A percentile compares a stretch with the other conserved stretches of the same genome.
phyloP scores from a whole-genome alignment of 1,140 invertebrate species.

The Maniola jurtina region DNA sequence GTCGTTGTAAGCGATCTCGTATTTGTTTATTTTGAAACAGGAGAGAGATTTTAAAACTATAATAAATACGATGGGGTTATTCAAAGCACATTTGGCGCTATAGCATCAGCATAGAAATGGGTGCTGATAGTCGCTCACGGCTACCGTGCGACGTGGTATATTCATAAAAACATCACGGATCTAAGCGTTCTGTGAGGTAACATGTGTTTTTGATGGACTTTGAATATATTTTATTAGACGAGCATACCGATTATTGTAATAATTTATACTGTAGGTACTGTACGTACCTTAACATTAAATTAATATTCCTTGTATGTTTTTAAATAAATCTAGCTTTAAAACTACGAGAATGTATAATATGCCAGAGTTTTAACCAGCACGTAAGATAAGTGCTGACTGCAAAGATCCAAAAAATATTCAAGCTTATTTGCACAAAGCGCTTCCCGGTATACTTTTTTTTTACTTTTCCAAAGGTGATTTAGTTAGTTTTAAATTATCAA shows the following conservation, averaged over 20 bases:
- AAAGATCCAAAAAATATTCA: too few species aligned
- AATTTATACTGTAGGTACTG: background rate
- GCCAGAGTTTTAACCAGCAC: too few species aligned
- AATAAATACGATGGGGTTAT: constrained; percentile 50
- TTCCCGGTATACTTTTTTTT: too few species aligned
- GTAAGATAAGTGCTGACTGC: too few species aligned
- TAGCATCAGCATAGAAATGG: constrained; percentile 60
- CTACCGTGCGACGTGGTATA: constrained; percentile 53
- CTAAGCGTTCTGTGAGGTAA: constrained; percentile 45
- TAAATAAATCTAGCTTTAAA: background rate
- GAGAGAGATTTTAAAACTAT: constrained; percentile 52
- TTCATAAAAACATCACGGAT: constrained; percentile 61
- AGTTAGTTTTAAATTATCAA: background rate
- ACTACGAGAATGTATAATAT: too few species aligned
- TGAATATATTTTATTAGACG: constrained; percentile 28
- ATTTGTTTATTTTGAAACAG: constrained; percentile 25
- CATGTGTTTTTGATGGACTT: constrained; percentile 42
- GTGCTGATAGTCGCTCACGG: constrained; percentile 44
- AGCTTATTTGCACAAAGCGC: too few species aligned
- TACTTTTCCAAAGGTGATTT: background rate
- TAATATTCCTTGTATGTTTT: background rate
- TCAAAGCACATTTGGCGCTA: constrained; percentile 59
- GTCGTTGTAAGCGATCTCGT: constrained; percentile 34
- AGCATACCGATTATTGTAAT: background rate
- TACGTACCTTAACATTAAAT: background rate